Evolutionary conservation across 2,888 invertebrate species (phyloP).

Genomic region (Drosophila kokeensis): DNA sequence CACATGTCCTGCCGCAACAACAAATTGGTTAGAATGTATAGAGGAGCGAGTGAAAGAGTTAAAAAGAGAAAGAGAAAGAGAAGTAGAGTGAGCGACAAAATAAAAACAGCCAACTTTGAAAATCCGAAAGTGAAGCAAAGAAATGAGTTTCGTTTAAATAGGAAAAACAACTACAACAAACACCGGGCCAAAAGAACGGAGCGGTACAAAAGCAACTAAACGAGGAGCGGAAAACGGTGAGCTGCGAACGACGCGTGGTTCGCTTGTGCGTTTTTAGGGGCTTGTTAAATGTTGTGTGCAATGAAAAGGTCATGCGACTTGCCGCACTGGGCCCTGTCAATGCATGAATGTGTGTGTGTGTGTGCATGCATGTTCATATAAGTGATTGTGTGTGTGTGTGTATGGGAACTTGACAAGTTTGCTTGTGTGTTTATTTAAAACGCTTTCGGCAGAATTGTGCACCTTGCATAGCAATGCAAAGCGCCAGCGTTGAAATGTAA

Average conservation of each 20-base stretch:
- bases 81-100: background rate
- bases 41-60: background rate
- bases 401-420: slow-evolving; percentile 39
- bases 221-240: slow-evolving; percentile 32
- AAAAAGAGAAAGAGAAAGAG: background rate
- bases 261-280: slow-evolving; percentile 59
- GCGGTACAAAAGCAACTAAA: slow-evolving; percentile 28
- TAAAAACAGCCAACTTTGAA: slow-evolving; percentile 46
- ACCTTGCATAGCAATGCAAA: slow-evolving; percentile 55
- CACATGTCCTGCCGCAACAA: slow-evolving; percentile 68
- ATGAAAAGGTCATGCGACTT: slow-evolving; percentile 72
- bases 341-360: slow-evolving; percentile 1
- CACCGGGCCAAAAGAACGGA: slow-evolving; percentile 21
- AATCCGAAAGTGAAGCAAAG: slow-evolving; percentile 65
- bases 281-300: slow-evolving; percentile 65
- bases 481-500: slow-evolving; percentile 76
- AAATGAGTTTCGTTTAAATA: slow-evolving; percentile 55
- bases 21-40: slow-evolving; percentile 62
- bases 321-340: slow-evolving; percentile 9
- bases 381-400: slow-evolving; percentile 31
- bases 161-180: slow-evolving; percentile 21
- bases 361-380: background rate
- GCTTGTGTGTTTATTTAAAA: slow-evolving; percentile 32
- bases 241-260: slow-evolving; percentile 25
- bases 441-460: slow-evolving; percentile 71